phyloP scores from a whole-genome alignment of 2,113 vertebrate genomes.

The Crotalus helleri region DNA sequence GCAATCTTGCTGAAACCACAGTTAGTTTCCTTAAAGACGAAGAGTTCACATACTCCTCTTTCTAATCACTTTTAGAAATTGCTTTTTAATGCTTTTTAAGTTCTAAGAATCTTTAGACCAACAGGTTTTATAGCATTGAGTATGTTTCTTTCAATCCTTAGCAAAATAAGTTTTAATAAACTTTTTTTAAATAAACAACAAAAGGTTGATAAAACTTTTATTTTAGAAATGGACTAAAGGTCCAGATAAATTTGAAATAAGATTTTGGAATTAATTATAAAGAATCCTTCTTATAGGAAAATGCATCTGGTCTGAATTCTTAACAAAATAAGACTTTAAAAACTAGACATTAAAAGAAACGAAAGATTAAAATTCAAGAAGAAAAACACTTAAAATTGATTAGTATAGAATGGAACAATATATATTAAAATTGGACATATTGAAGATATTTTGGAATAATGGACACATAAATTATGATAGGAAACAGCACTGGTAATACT shows the following conservation, averaged over 20 bases:
- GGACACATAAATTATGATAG: not conserved
- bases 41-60: not conserved
- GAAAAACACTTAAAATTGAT: not conserved
- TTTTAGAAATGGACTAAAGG: not conserved
- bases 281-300: not conserved
- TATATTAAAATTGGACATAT: not conserved
- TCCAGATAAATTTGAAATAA: not conserved
- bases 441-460: not conserved
- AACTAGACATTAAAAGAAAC: not conserved
- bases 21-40: not conserved
- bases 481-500: not conserved
- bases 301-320: not conserved
- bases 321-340: not conserved
- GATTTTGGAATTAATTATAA: not conserved
- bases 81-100: not conserved
- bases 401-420: not conserved
- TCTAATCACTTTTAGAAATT: not conserved
- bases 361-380: not conserved
- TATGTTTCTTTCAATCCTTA: not conserved
- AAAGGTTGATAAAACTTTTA: not conserved
- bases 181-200: not conserved
- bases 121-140: not conserved
- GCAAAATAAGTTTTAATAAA: not conserved
- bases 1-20: not conserved
- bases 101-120: not conserved